Evolutionary conservation across 2,888 invertebrate genomes (phyloP).

Genomic region (Nebria brevicollis): DNA sequence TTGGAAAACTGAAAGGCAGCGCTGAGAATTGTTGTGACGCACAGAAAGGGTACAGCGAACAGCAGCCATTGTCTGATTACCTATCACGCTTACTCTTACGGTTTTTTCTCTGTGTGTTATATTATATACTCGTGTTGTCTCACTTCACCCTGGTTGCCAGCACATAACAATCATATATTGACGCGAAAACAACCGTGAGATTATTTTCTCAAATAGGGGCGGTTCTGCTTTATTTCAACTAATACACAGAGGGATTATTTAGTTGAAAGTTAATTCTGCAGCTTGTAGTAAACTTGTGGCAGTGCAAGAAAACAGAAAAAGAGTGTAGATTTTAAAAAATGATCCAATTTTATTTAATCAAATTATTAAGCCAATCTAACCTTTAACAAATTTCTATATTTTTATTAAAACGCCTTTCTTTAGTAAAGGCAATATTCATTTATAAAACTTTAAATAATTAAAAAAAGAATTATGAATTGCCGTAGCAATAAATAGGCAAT

Average conservation of each 20-base stretch:
- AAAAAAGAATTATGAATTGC: too few relatives aligned
- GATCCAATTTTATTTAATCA: too few relatives aligned
- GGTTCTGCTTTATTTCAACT: not conserved
- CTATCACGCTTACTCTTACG: not conserved
- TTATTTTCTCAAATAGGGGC: conserved; percentile 3
- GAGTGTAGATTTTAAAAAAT: not conserved
- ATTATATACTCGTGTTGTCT: not conserved
- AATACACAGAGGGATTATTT: not conserved
- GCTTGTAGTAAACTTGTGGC: not conserved
- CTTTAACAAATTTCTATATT: too few relatives aligned
- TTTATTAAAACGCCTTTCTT: too few relatives aligned
- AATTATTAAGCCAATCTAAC: too few relatives aligned
- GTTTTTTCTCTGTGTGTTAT: not conserved
- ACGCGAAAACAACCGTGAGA: conserved; percentile 5
- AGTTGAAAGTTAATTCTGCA: not conserved
- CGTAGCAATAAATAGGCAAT: not conserved
- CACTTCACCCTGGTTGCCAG: not conserved
- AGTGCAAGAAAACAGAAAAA: not conserved
- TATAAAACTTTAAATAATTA: too few relatives aligned
- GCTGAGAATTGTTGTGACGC: conserved; percentile 41
- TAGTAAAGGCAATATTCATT: too few relatives aligned
- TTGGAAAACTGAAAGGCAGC: conserved; percentile 42
- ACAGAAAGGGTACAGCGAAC: conserved; percentile 21
- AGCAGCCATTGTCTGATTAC: conserved; percentile 36
- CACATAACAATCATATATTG: not conserved